Conservation (phyloP, 1,140 invertebrate genomes). For the Plectrocnemia conspersa region DNA sequence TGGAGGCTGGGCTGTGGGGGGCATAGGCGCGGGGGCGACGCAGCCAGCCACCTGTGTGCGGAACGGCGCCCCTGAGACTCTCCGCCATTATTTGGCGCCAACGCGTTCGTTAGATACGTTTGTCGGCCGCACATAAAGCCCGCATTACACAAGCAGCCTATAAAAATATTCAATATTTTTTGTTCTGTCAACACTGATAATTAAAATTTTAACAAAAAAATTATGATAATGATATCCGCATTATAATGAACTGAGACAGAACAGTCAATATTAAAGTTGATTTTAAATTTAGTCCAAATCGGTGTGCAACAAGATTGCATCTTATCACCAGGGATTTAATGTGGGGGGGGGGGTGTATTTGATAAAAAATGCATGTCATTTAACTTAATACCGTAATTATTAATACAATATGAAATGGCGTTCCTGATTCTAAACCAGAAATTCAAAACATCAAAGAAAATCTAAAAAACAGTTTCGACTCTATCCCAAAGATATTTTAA, state of each 20-base stretch:
- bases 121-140: conserved; percentile 12
- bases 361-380: too few species aligned
- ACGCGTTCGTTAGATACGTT: conserved; percentile 20
- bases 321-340: background rate
- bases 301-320: background rate
- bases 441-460: too few species aligned
- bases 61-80: conserved; percentile 26
- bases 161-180: background rate
- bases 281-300: background rate
- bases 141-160: conserved; percentile 1
- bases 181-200: background rate
- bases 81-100: conserved; percentile 28
- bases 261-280: background rate
- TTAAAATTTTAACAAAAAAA: background rate
- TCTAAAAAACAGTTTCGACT: too few species aligned
- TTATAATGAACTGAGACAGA: background rate
- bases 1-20: background rate
- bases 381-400: too few species aligned
- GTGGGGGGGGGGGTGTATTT: too few species aligned
- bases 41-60: conserved; percentile 13
- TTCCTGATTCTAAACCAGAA: too few species aligned
- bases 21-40: background rate
- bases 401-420: too few species aligned
- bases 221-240: too few species aligned
- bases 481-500: too few species aligned